Conservation (phyloP, 2,797 vertebrate species). For the Siniperca undulata region DNA sequence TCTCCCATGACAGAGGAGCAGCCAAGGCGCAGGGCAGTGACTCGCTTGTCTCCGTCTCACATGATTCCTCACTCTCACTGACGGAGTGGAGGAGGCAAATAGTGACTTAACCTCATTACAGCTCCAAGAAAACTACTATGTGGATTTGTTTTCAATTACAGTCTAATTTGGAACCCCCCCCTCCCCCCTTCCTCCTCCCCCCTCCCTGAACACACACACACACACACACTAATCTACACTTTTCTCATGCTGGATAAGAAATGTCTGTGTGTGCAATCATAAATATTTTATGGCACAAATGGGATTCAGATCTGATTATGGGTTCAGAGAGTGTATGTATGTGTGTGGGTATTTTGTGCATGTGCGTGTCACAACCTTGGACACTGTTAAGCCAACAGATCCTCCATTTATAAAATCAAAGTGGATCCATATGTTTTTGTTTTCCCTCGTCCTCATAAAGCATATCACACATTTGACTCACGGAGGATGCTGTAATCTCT, state of each 20-base stretch:
- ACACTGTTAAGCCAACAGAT: slow-evolving; percentile 47
- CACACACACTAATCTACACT: slow-evolving; percentile 10
- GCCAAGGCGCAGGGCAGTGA: slow-evolving; percentile 41
- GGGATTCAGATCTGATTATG: slow-evolving; percentile 41
- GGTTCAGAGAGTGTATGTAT: slow-evolving; percentile 1
- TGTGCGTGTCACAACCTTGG: slow-evolving; percentile 36
- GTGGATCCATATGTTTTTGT: slow-evolving; percentile 68
- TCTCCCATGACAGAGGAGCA: slow-evolving; percentile 66
- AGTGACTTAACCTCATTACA: slow-evolving; percentile 67
- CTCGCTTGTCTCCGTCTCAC: slow-evolving; percentile 51
- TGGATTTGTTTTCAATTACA: slow-evolving; percentile 73
- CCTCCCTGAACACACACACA: background rate
- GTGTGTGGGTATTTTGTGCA: slow-evolving; percentile 6
- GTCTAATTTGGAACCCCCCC: slow-evolving; percentile 45
- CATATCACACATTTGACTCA: slow-evolving; percentile 61
- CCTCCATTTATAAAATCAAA: slow-evolving; percentile 59
- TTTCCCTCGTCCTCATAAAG: slow-evolving; percentile 61
- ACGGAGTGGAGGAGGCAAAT: slow-evolving; percentile 22
- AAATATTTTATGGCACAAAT: slow-evolving; percentile 53
- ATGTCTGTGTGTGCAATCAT: slow-evolving; percentile 30
- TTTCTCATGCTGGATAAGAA: slow-evolving; percentile 44
- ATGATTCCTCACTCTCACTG: slow-evolving; percentile 54
- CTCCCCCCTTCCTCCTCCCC: background rate
- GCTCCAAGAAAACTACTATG: slow-evolving; percentile 35
- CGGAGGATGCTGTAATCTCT: slow-evolving; percentile 59